phyloP scores from a whole-genome alignment of 2,113 vertebrate species.

The Malurus cyaneus region DNA sequence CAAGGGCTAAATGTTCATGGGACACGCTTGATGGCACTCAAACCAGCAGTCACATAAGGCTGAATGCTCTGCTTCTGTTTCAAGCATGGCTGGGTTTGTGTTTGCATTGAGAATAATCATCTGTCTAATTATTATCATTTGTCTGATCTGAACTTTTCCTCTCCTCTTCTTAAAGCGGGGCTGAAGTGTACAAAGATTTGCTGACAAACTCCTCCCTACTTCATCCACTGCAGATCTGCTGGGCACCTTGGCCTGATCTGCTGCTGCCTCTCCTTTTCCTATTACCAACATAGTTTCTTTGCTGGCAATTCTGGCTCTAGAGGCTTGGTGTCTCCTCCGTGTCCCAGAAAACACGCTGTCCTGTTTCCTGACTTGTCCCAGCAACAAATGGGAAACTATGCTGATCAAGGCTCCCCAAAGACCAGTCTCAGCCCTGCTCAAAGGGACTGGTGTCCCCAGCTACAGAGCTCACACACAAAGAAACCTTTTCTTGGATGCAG shows the following conservation, averaged over 20 bases:
- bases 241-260: neutral
- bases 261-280: neutral
- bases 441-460: neutral
- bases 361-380: neutral
- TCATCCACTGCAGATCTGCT: too few species aligned
- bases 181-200: neutral
- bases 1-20: neutral
- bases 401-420: neutral
- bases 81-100: neutral
- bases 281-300: accelerated
- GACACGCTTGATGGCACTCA: neutral
- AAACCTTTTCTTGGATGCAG: neutral
- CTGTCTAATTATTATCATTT: neutral
- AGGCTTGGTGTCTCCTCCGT: neutral
- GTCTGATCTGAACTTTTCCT: neutral
- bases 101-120: neutral
- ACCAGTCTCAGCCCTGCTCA: neutral
- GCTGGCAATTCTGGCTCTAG: neutral
- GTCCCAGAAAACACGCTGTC: neutral
- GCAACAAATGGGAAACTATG: neutral
- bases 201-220: neutral
- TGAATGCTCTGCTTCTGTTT: neutral
- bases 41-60: neutral
- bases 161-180: neutral
- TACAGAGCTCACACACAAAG: neutral